Evolutionary conservation across 2,797 vertebrate species (phyloP).

Genomic region (Catamblyrhynchus diadema): DNA sequence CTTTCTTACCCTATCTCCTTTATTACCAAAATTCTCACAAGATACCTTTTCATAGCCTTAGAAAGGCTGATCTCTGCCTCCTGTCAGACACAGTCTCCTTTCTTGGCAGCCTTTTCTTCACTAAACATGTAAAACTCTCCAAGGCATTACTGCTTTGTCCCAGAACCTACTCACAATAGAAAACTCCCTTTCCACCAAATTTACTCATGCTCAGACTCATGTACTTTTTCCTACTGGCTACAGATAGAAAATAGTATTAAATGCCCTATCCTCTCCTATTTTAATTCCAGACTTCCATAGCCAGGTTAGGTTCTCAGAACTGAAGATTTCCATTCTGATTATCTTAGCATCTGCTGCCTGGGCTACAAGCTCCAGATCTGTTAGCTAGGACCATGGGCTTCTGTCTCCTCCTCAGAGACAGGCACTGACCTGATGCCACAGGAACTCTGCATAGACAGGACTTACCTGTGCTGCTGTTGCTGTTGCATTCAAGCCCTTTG

Average conservation of each 20-base stretch:
- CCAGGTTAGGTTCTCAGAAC: not conserved
- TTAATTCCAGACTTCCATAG: not conserved
- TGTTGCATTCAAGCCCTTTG: not conserved
- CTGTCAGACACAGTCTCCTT: not conserved
- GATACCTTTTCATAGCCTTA: not conserved
- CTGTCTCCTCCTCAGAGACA: not conserved
- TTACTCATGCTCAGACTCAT: not conserved
- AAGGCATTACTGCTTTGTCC: not conserved
- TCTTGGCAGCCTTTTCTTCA: not conserved
- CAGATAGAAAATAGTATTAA: not conserved
- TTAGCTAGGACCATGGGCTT: not conserved
- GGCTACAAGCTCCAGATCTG: not conserved
- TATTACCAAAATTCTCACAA: not conserved
- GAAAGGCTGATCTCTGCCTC: not conserved
- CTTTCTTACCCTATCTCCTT: not conserved
- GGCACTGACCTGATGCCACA: not conserved
- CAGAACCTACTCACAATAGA: not conserved
- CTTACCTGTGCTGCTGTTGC: not conserved
- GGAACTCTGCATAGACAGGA: not conserved
- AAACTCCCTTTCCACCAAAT: not conserved
- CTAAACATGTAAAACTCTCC: not conserved
- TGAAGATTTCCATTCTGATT: not conserved
- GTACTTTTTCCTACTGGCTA: not conserved
- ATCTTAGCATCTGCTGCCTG: not conserved
- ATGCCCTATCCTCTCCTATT: not conserved